Base-by-base conservation (phyloP, 2,888 invertebrate genomes). In the Thereva unica region DNA sequence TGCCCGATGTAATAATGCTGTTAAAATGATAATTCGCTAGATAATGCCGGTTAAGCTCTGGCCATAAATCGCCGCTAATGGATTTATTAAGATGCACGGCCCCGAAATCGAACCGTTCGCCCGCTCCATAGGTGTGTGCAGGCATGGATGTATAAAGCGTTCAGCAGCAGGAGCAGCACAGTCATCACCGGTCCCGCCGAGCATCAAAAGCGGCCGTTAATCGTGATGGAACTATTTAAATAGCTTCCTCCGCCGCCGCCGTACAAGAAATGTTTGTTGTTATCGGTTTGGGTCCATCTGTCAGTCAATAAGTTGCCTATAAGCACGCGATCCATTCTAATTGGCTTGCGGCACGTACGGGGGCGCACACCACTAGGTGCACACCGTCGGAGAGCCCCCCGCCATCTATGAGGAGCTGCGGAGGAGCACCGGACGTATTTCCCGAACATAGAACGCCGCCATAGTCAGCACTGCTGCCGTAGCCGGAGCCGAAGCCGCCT, bases 21-120 rank as follows among this genome's bases (percentile, higher is more conserved):
- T 59, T 45, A 49, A 45, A 37, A 10, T 47, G 49, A 59, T 59
- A 59, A 59, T 37, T 47, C n/a, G 49, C 47, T 47, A 10, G 35
- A 38, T 38, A 47, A 47, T 38, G 49, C 12, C 37, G 23, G 59
- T 59, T 59, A 47, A 47, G 35, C n/a, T 40, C 38, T 34, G 49
- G 10, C 55, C 45, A 49, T 59, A 56, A 56, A 56, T 56, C 56
- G 38, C 49, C 59, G 47, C 10, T 59, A 59, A 59, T 59, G 59
- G 47, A 47, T 59, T 59, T 59, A 59, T 59, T 59, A 59, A 59
- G 59, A 59, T 59, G 59, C 59, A 59, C 47, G 49, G 12, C 59
- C 12, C 23, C 41, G 23, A 10, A 55, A 55, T 41, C 40, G 55
- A 55, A 23, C 23, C 49, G 37, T 23, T 9, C 45, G 34, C 37